A percentile compares a stretch with the other conserved stretches of the same genome.
Conservation (phyloP, 2,888 invertebrate genomes). For the Sarcophaga variegata region DNA sequence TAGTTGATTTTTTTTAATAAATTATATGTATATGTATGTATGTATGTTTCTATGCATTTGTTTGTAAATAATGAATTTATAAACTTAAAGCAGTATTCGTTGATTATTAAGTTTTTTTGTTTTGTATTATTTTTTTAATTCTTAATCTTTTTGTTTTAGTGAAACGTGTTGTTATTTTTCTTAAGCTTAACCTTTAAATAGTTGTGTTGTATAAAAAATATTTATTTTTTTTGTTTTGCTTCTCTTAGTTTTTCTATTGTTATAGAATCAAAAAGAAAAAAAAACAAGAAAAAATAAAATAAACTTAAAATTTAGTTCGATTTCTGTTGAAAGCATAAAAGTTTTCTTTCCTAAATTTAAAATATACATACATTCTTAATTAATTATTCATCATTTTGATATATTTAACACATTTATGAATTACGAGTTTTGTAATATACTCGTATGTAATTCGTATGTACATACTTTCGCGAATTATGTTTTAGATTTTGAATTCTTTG, state of each 20-base stretch:
- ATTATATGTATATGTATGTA: no score
- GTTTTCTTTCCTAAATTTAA: constrained; percentile 3
- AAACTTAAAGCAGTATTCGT: constrained; percentile 65
- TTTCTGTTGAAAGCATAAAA: constrained; percentile 29
- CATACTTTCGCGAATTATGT: no score
- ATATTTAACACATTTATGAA: constrained; percentile 20
- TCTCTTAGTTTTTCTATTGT: constrained; percentile 13
- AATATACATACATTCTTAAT: not conserved
- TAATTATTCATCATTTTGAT: not conserved
- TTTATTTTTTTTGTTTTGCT: constrained; percentile 16
- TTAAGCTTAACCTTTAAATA: constrained; percentile 48
- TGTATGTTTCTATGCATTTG: no score
- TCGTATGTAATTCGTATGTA: not conserved
- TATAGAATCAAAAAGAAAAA: not conserved
- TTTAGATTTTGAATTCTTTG: no score
- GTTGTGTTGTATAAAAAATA: constrained; percentile 56
- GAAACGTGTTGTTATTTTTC: constrained; percentile 26
- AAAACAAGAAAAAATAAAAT: not conserved
- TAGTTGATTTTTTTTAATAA: no score
- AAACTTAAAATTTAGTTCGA: constrained; percentile 53
- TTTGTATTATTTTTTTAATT: constrained; percentile 10
- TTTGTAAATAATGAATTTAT: constrained; percentile 10
- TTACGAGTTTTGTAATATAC: not conserved
- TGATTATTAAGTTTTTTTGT: constrained; percentile 38
- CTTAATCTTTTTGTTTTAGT: constrained; percentile 8